Conservation (phyloP, 2,888 invertebrate species). For the Tenthredo distinguenda region DNA sequence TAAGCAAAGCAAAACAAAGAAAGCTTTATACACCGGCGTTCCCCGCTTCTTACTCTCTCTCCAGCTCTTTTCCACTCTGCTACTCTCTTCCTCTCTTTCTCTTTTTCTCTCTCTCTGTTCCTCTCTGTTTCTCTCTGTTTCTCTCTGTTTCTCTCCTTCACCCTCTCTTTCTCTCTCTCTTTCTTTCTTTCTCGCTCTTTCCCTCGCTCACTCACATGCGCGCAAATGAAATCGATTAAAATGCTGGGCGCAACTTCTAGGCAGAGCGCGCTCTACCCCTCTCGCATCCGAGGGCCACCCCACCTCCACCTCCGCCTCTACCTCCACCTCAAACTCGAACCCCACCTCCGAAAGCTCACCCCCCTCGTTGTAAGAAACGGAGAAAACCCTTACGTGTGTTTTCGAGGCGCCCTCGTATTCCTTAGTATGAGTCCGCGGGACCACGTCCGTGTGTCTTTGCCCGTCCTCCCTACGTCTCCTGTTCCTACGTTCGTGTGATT, state of each 20-base stretch:
- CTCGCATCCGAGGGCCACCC: conserved; percentile 53
- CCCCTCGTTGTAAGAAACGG: conserved; percentile 71
- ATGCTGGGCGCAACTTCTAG: conserved; percentile 83
- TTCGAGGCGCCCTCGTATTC: conserved; percentile 55
- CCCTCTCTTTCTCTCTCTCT: conserved; percentile 65
- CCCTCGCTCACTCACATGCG: conserved; percentile 81
- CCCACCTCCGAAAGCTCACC: conserved; percentile 58
- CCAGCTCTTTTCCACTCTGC: conserved; percentile 57
- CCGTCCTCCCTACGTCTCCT: conserved; percentile 62
- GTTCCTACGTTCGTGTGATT: conserved; percentile 55
- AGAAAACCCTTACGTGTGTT: conserved; percentile 76
- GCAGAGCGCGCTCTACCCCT: conserved; percentile 76
- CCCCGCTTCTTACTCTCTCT: conserved; percentile 64
- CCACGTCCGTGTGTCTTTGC: conserved; percentile 58
- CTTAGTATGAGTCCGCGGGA: conserved; percentile 56
- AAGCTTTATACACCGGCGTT: conserved; percentile 79
- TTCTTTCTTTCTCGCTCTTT: conserved; percentile 57
- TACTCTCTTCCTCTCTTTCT: conserved; percentile 55
- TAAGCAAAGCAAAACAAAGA: conserved; percentile 81
- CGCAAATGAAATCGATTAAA: conserved; percentile 86
- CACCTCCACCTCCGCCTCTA: conserved; percentile 53
- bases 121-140: conserved; percentile 66
- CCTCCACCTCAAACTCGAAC: conserved; percentile 59
- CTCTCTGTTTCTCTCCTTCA: conserved; percentile 63
- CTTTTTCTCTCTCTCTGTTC: conserved; percentile 57